These are phyloP conservation scores for Osmerus mordax DNA, from an alignment of 2,113 vertebrate genomes.

Conservation along the genomic window DNA sequence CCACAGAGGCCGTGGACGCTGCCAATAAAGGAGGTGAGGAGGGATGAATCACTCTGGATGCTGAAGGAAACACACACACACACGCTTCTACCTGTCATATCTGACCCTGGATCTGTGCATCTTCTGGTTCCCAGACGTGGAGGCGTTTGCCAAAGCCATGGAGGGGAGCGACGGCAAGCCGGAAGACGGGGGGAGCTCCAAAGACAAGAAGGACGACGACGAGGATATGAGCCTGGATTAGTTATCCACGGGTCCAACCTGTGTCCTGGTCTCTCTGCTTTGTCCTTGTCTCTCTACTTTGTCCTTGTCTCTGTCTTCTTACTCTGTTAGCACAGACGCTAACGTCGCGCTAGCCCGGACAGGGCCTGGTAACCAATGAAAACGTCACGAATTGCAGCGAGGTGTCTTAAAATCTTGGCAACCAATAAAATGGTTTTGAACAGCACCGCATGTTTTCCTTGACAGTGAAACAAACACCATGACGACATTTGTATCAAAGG, in stretches of 20 bases:
- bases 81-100: too few species aligned
- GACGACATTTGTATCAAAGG: conserved; percentile 19
- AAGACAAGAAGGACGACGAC: conserved; percentile 94
- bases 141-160: conserved; percentile 96
- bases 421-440: neutral
- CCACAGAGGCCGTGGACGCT: conserved; percentile 89
- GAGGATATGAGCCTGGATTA: conserved; percentile 98
- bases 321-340: neutral
- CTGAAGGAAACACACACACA: neutral
- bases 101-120: neutral
- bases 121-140: conserved; percentile 77
- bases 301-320: neutral
- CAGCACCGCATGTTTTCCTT: neutral
- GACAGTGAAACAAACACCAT: neutral
- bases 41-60: too few species aligned
- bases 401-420: neutral
- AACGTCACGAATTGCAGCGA: neutral
- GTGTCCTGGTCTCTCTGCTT: neutral
- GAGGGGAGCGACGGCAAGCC: conserved; percentile 80
- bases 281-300: neutral
- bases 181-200: conserved; percentile 80
- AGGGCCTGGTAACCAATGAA: too few species aligned
- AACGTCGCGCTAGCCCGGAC: too few species aligned
- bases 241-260: conserved; percentile 10
- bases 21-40: conserved; percentile 91